phyloP scores from a whole-genome alignment of 2,888 invertebrate species.

The Morpho achilles region DNA sequence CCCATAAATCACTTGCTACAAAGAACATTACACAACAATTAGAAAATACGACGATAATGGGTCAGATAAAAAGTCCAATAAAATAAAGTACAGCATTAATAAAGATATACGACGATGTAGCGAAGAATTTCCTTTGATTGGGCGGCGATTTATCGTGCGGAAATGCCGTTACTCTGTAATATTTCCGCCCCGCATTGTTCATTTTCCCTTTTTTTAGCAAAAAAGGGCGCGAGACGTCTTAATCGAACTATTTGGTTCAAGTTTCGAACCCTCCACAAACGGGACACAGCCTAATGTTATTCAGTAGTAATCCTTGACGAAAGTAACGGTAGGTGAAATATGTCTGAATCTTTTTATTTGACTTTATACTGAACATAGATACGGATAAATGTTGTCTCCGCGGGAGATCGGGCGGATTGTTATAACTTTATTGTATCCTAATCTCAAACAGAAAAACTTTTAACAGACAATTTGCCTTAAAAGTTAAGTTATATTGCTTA shows the following conservation, averaged over 20 bases:
- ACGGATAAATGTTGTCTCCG: slow-evolving; percentile 8
- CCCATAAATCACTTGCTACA: slow-evolving; percentile 13
- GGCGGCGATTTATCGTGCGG: slow-evolving; percentile 78
- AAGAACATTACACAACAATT: slow-evolving; percentile 46
- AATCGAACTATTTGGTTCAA: slow-evolving; percentile 53
- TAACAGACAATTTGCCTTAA: not conserved
- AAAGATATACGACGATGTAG: slow-evolving; percentile 66
- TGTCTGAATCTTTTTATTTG: not conserved
- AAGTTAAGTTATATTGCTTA: not conserved
- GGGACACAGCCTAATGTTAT: slow-evolving; percentile 15
- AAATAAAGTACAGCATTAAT: slow-evolving; percentile 76
- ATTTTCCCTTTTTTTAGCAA: slow-evolving; percentile 77
- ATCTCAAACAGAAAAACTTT: slow-evolving; percentile 6
- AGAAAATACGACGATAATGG: slow-evolving; percentile 63
- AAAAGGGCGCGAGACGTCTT: slow-evolving; percentile 77
- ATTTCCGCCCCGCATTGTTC: slow-evolving; percentile 76
- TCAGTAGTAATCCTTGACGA: slow-evolving; percentile 1
- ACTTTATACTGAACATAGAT: not conserved
- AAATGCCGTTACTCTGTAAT: slow-evolving; percentile 77
- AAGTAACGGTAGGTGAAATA: slow-evolving; percentile 3
- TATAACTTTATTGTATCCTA: slow-evolving; percentile 11
- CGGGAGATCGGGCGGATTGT: slow-evolving; percentile 7
- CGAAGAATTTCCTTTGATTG: slow-evolving; percentile 73
- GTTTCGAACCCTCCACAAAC: slow-evolving; percentile 30
- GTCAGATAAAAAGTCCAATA: slow-evolving; percentile 70